Evolutionary conservation across 1,140 invertebrate genomes (phyloP).

Genomic region (Neodiprion virginianus): DNA sequence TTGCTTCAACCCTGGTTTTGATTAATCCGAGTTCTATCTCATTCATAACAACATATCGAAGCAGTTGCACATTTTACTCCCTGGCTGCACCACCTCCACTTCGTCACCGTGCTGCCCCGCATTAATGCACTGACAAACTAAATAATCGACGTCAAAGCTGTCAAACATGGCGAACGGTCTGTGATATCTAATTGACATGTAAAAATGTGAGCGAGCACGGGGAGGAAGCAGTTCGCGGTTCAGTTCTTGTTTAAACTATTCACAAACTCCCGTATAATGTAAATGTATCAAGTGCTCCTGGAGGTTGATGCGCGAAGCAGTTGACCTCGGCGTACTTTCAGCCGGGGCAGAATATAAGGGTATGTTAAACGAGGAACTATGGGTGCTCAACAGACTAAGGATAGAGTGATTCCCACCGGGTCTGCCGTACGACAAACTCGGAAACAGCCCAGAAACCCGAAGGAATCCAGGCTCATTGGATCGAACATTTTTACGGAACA

Average conservation of each 20-base stretch:
- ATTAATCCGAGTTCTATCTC: no score
- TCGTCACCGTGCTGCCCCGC: conserved; percentile 40
- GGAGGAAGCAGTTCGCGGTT: conserved; percentile 27
- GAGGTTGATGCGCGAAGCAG: conserved; percentile 20
- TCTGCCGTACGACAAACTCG: conserved; percentile 71
- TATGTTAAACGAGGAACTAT: conserved; percentile 64
- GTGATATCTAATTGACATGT: conserved; percentile 38
- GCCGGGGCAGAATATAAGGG: conserved; percentile 33
- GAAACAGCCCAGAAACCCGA: conserved; percentile 73
- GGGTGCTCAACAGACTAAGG: conserved; percentile 91
- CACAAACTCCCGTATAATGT: conserved; percentile 9
- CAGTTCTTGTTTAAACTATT: background rate
- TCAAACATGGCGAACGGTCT: conserved; percentile 60
- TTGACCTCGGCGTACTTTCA: conserved; percentile 19
- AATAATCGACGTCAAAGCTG: conserved; percentile 63
- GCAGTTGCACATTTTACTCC: background rate
- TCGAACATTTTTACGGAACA: conserved; percentile 92
- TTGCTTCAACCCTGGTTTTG: no score
- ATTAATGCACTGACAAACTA: conserved; percentile 48
- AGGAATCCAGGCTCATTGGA: conserved; percentile 79
- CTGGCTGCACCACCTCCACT: background rate
- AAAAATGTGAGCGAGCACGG: conserved; percentile 40
- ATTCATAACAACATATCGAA: no score
- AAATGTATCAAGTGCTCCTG: conserved; percentile 8
- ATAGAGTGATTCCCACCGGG: conserved; percentile 72